phyloP scores from a whole-genome alignment of 2,113 vertebrate species.

The Mesitornis unicolor region DNA sequence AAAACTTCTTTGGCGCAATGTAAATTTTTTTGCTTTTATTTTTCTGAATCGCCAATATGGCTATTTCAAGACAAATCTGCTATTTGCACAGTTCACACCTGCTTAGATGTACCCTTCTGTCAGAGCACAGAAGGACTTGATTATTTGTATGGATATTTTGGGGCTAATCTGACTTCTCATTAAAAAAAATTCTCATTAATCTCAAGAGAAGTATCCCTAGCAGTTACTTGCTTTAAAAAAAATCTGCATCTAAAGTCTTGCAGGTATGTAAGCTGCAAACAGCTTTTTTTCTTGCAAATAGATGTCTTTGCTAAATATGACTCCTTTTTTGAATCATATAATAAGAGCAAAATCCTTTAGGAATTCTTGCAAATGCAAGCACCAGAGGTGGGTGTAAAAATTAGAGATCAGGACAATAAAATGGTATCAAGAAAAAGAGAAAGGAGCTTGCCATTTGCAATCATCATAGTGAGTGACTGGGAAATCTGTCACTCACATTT shows the following conservation, averaged over 20 bases:
- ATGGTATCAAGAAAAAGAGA: background rate
- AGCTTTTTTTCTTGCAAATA: background rate
- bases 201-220: background rate
- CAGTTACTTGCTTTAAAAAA: background rate
- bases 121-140: background rate
- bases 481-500: background rate
- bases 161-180: background rate
- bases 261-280: background rate
- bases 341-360: background rate
- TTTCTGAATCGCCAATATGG: background rate
- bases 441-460: background rate
- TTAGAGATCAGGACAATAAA: background rate
- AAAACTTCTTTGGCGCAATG: background rate
- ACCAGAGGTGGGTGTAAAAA: background rate
- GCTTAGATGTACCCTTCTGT: background rate
- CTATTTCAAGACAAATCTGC: background rate
- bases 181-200: background rate
- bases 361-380: background rate
- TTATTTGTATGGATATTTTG: background rate
- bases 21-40: background rate
- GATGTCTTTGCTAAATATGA: background rate
- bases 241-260: background rate
- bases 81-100: background rate
- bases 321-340: background rate
- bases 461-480: background rate